A percentile compares a stretch with the other conserved stretches of the same genome.
Evolutionary conservation across 2,888 invertebrate species (phyloP).

Genomic region (Dromius quadrimaculatus): DNA sequence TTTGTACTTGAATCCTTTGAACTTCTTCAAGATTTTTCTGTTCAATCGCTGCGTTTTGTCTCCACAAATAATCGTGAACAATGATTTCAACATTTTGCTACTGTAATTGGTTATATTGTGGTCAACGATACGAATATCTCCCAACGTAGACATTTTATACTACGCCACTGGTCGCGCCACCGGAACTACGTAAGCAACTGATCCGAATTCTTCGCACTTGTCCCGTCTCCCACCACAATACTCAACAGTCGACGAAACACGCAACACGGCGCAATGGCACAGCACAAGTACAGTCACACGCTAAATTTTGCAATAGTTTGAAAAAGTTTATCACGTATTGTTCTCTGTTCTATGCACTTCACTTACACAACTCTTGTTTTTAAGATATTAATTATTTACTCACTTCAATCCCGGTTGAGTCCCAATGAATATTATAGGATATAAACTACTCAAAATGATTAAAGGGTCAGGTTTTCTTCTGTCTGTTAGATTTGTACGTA

Average conservation of each 20-base stretch:
- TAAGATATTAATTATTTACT: background rate
- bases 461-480: too few species aligned
- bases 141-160: background rate
- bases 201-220: background rate
- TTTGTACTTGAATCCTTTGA: slow-evolving; percentile 1
- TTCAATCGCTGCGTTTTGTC: background rate
- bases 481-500: too few species aligned
- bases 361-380: background rate
- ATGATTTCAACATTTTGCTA: background rate
- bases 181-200: background rate
- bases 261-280: background rate
- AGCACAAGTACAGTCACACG: background rate
- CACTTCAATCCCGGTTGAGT: slow-evolving; percentile 3
- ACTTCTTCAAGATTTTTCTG: slow-evolving; percentile 6
- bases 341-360: background rate
- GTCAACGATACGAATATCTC: slow-evolving; percentile 4
- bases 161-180: background rate
- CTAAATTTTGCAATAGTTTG: too few species aligned
- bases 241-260: background rate
- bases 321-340: too few species aligned
- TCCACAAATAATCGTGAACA: slow-evolving; percentile 5
- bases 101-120: background rate
- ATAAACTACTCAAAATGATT: too few species aligned
- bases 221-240: background rate
- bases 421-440: too few species aligned